phyloP scores from a whole-genome alignment of 2,113 vertebrate genomes.

The Vanacampus margaritifer region DNA sequence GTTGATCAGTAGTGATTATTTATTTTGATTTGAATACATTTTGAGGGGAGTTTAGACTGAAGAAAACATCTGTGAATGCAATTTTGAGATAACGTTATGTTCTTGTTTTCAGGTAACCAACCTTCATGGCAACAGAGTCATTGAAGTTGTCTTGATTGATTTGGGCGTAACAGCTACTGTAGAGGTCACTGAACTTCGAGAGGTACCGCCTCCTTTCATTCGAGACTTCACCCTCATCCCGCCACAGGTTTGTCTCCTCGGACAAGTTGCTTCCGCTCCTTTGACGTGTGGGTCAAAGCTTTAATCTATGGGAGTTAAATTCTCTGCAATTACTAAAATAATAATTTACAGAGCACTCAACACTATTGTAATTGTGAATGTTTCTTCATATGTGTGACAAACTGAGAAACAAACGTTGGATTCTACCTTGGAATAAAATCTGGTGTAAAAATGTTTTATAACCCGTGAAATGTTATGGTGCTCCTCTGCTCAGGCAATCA shows the following conservation, averaged over 20 bases:
- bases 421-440: not conserved
- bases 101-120: slow-evolving; percentile 78
- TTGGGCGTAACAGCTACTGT: slow-evolving; percentile 81
- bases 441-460: not conserved
- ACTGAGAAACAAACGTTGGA: not conserved
- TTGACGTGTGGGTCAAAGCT: not conserved
- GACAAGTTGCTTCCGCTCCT: not conserved
- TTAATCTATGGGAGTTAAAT: not conserved
- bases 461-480: not conserved
- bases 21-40: not conserved
- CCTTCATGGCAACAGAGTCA: slow-evolving; percentile 79
- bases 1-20: too few relatives aligned
- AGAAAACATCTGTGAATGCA: not conserved
- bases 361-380: not conserved
- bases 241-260: slow-evolving; percentile 77
- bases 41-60: not conserved
- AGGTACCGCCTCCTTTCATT: slow-evolving; percentile 80
- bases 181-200: slow-evolving; percentile 86
- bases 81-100: not conserved
- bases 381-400: not conserved
- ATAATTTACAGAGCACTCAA: not conserved
- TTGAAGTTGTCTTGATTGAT: slow-evolving; percentile 86
- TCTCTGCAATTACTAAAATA: not conserved
- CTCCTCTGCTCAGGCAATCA: slow-evolving; percentile 73
- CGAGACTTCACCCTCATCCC: slow-evolving; percentile 80